Evolutionary conservation across 2,797 vertebrate genomes (phyloP), one percentile per base, ranked within the genome.

Genomic region (Ceyx erithaca): DNA sequence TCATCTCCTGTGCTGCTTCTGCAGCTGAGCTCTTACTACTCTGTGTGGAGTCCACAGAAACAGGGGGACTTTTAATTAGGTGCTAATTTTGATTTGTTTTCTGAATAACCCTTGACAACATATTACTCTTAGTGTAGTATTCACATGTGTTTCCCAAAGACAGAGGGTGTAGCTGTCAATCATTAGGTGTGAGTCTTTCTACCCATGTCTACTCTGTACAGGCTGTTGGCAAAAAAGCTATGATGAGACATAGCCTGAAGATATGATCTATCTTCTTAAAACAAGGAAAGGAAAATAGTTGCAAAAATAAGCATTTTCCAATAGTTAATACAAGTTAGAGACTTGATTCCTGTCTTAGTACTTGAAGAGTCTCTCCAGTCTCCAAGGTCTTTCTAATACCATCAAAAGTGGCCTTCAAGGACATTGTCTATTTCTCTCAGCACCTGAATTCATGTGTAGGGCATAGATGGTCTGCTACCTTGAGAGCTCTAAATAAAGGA

Each of bases 71-170:
- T 84, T 48, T 92, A 88, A 90, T 81, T 76, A 87, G 73, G 71
- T 85, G 78, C 57, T 90, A 67, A 67, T 91, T 86, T 86, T 90
- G 57, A 80, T 92, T 91, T 88, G 48, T 55, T 88, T n/a, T 79
- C 71, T 63, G 73, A 76, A 61, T 81, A 94, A 80, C 52, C 45
- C 59, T 90, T 86, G 61, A 59, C 63, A 86, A 23, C 2, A 1
- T 79, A 12, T 86, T 89, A 59, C 63, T 92, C 48, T 37, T 72
- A 66, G 58, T 8, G 37, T 67, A 70, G 67, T 28, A 49, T 67
- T 86, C 68, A 14, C 21, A 3, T 11, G 16, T 63, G 45, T 79
- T 92, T 91, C 28, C 46, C 11, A 52, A 79, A 79, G 87, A 18
- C 35, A 55, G 55, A 43, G 14, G 8, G 8, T 41, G 26, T 51